Evolutionary conservation across 2,888 invertebrate species (phyloP), one percentile per base, ranked within the genome.

Genomic region (Drosophila sordidula): DNA sequence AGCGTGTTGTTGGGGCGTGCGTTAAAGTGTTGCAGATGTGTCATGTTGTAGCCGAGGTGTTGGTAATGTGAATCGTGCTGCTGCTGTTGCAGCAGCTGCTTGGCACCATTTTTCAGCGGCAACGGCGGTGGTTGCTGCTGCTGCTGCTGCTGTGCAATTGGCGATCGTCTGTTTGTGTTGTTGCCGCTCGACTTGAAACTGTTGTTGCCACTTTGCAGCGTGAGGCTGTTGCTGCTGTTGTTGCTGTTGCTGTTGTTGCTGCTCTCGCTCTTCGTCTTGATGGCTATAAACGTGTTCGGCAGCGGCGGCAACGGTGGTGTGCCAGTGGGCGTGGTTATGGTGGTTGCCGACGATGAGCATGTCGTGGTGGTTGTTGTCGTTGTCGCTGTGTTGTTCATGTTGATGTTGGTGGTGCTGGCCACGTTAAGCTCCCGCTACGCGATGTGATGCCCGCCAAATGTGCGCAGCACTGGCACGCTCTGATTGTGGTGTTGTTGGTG

Each of bases 401-500:
- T 78, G 76, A 49, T 79, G 72, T 22, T 78, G 73, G 77, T 87
- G 67, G 70, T 74, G 78, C 66, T 81, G 70, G 62, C 79, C 84
- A 79, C 87, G 55, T 70, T 89, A 82, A 91, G 90, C 86, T 92
- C 92, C 91, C 91, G 92, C 92, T 92, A 92, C 92, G 92, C 92
- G 90, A 90, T 91, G 86, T 92, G 92, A 90, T 92, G 92, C 84
- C 91, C 92, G 85, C 92, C 92, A 90, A 92, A 92, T 87, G 92
- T 92, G 88, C 92, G 92, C 81, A 92, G 92, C 80, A 92, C 92
- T 84, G 92, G 92, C 88, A 92, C 91, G 89, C 91, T 91, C 92
- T 92, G 79, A 63, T 71, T 79, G 68, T 78, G 36, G 64, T 66
- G 51, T 56, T 59, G 69, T 56, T 59, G 69, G 47, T 54, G 72